Conservation (phyloP, 2,888 invertebrate species). For the Eristalis intricaria region DNA sequence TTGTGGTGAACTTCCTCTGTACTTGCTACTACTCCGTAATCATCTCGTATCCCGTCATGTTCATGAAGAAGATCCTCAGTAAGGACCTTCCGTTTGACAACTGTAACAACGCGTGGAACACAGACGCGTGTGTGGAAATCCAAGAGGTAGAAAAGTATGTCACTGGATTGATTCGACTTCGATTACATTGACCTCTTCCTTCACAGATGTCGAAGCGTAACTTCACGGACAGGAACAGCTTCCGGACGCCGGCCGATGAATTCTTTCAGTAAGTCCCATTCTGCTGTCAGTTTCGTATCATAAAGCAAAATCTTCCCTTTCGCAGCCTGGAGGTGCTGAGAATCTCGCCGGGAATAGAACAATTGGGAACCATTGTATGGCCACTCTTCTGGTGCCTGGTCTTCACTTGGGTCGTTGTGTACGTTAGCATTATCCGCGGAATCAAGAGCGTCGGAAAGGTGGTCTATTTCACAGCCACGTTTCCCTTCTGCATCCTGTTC, state of each 20-base stretch:
- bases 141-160: constrained; percentile 71
- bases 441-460: constrained; percentile 86
- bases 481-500: constrained; percentile 89
- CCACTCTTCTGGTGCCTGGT: constrained; percentile 88
- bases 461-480: constrained; percentile 93
- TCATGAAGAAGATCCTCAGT: constrained; percentile 86
- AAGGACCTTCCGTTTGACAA: constrained; percentile 88
- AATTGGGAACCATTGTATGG: constrained; percentile 91
- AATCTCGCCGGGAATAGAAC: constrained; percentile 87
- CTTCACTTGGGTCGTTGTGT: constrained; percentile 90
- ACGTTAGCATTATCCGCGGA: constrained; percentile 92
- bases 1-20: constrained; percentile 90
- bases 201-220: constrained; percentile 72
- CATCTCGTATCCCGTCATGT: constrained; percentile 92
- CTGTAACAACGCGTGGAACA: constrained; percentile 92
- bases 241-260: constrained; percentile 88
- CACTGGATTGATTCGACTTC: background rate
- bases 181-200: background rate
- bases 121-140: constrained; percentile 85
- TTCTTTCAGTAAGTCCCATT: constrained; percentile 88
- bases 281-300: too few relatives aligned
- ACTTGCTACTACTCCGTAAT: constrained; percentile 93
- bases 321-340: constrained; percentile 89
- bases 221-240: constrained; percentile 72
- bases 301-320: constrained; percentile 61